Percentiles rank a stretch among this genome's conserved stretches.
These are phyloP conservation scores for Cerastoderma edule DNA, from an alignment of 2,888 invertebrate species.

Conservation along the genomic window DNA sequence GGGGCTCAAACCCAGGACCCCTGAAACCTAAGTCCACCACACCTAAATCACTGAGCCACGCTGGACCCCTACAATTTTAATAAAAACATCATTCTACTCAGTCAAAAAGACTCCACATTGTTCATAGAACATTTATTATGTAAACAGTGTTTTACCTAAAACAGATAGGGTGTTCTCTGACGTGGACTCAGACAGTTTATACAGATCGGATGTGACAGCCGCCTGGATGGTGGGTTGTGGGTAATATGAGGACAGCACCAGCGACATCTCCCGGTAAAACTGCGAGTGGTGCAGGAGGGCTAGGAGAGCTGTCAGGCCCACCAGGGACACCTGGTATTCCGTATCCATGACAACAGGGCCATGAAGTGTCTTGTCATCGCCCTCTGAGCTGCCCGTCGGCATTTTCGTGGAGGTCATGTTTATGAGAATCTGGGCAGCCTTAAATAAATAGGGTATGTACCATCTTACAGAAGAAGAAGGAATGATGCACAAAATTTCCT, in stretches of 20 bases:
- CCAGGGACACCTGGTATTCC: constrained; percentile 78
- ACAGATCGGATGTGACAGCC: constrained; percentile 58
- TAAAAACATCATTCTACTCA: too few species aligned
- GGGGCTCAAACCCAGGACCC: too few species aligned
- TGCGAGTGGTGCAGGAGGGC: constrained; percentile 80
- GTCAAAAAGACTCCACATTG: too few species aligned
- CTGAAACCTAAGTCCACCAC: too few species aligned
- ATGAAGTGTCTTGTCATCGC: constrained; percentile 73
- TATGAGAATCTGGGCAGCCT: constrained; percentile 80
- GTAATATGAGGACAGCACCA: constrained; percentile 76
- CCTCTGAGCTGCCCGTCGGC: constrained; percentile 73
- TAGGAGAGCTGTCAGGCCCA: constrained; percentile 80
- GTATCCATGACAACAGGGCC: constrained; percentile 80
- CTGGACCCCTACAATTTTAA: too few species aligned
- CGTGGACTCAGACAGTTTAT: constrained; percentile 57
- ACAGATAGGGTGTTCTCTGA: constrained; percentile 74
- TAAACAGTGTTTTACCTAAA: constrained; percentile 67
- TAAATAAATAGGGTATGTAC: too few species aligned
- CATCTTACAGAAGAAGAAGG: too few species aligned
- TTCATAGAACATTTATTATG: too few species aligned
- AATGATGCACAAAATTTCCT: too few species aligned
- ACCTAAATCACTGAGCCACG: too few species aligned
- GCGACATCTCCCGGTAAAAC: constrained; percentile 78
- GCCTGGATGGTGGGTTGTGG: constrained; percentile 78
- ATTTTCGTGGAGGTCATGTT: constrained; percentile 80